Conservation (phyloP, 2,113 vertebrate species). For the Hippolais icterina region DNA sequence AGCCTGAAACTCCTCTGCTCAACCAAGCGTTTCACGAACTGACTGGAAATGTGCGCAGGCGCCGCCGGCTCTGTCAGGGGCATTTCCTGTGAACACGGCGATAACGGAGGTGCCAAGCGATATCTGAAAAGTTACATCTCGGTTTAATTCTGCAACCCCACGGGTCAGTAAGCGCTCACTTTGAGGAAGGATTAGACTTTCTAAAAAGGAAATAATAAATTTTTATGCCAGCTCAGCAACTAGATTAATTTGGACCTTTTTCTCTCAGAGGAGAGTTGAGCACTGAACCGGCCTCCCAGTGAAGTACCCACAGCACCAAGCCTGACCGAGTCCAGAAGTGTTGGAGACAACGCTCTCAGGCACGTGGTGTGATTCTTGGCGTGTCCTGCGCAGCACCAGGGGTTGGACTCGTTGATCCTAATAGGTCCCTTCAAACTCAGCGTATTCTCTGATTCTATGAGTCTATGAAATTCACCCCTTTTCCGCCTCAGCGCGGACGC, state of each 20-base stretch:
- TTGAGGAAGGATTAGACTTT: neutral
- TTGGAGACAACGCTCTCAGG: neutral
- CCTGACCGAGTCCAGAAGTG: neutral
- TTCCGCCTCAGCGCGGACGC: neutral
- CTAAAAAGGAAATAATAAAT: no score
- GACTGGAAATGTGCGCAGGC: neutral
- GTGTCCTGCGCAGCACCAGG: neutral
- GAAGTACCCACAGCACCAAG: neutral
- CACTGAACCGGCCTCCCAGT: neutral
- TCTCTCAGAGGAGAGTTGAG: neutral
- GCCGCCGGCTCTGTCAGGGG: neutral
- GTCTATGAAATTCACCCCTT: no score
- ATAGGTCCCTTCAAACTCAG: neutral
- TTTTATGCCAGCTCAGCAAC: neutral
- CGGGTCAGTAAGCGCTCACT: no score
- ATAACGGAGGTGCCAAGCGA: accelerated
- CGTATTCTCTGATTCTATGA: no score
- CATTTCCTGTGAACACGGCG: neutral
- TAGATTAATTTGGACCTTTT: neutral
- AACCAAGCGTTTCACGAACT: neutral
- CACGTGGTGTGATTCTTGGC: no score
- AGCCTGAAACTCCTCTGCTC: neutral
- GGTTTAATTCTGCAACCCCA: neutral
- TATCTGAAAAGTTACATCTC: no score
- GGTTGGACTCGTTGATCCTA: neutral